Percentiles rank a stretch among this genome's conserved stretches.
Conservation (phyloP, 2,888 invertebrate species). For the Troilus luridus region DNA sequence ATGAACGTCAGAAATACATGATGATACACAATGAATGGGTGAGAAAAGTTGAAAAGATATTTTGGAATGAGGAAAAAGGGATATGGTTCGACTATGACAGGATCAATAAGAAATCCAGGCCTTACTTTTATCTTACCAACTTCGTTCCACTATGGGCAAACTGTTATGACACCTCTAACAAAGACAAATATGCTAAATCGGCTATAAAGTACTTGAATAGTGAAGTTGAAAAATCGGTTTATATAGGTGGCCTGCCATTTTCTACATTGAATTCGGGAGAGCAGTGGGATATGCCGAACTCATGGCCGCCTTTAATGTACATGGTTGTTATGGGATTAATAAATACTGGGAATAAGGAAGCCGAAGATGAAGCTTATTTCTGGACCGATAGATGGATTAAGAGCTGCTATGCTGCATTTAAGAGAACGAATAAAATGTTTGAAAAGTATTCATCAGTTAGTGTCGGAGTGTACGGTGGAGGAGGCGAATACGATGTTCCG, state of each 20-base stretch:
- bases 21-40: constrained; percentile 77
- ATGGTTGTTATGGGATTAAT: constrained; percentile 85
- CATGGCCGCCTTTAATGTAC: constrained; percentile 94
- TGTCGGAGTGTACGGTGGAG: constrained; percentile 81
- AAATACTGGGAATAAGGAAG: constrained; percentile 77
- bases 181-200: constrained; percentile 68
- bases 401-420: constrained; percentile 83
- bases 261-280: constrained; percentile 84
- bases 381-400: constrained; percentile 86
- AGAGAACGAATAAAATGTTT: constrained; percentile 79
- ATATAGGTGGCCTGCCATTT: constrained; percentile 84
- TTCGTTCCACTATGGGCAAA: constrained; percentile 86
- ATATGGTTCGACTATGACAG: constrained; percentile 90
- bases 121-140: constrained; percentile 86
- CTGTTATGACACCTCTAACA: constrained; percentile 76
- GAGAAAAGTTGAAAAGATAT: constrained; percentile 78
- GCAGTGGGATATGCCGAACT: constrained; percentile 95
- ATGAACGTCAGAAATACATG: constrained; percentile 76
- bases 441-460: constrained; percentile 80
- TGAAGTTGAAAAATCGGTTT: constrained; percentile 70
- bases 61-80: constrained; percentile 91
- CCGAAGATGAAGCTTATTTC: constrained; percentile 77
- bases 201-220: constrained; percentile 76
- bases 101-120: constrained; percentile 75
- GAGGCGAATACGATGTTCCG: constrained; percentile 92